These are phyloP conservation scores for Calameuta filiformis DNA, from an alignment of 2,888 invertebrate species.

Conservation along the genomic window DNA sequence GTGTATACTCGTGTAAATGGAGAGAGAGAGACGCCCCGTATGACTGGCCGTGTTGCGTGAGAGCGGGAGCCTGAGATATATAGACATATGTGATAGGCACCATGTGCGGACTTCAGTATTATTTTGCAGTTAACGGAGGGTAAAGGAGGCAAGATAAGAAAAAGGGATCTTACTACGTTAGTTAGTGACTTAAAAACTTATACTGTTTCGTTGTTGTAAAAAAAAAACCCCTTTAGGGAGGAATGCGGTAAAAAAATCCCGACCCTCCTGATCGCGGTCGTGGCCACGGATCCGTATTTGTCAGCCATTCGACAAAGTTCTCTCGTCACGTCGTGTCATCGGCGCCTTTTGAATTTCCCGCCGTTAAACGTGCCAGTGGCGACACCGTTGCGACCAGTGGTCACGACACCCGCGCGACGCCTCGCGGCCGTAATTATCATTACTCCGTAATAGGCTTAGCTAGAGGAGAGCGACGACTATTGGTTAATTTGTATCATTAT, in stretches of 20 bases:
- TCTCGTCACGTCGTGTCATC: no score
- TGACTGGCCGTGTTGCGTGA: constrained; percentile 19
- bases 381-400: neutral
- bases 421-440: neutral
- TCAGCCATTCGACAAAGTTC: no score
- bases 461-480: no score
- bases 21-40: constrained; percentile 14
- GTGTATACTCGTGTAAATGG: constrained; percentile 27
- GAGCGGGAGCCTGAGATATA: constrained; percentile 35
- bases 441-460: no score
- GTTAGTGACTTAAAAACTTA: constrained; percentile 44
- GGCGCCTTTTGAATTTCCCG: no score
- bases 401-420: constrained; percentile 1
- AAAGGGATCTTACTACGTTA: constrained; percentile 39
- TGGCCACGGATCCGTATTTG: neutral
- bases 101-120: constrained; percentile 66
- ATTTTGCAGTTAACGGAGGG: constrained; percentile 58
- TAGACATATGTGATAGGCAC: constrained; percentile 66
- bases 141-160: constrained; percentile 17
- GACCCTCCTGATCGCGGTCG: constrained; percentile 6
- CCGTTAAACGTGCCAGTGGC: neutral
- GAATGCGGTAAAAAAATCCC: neutral
- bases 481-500: constrained; percentile 20
- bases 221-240: constrained; percentile 12
- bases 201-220: constrained; percentile 47